Evolutionary conservation across 2,797 vertebrate genomes (phyloP).

Genomic region (Buphagus erythrorhynchus): DNA sequence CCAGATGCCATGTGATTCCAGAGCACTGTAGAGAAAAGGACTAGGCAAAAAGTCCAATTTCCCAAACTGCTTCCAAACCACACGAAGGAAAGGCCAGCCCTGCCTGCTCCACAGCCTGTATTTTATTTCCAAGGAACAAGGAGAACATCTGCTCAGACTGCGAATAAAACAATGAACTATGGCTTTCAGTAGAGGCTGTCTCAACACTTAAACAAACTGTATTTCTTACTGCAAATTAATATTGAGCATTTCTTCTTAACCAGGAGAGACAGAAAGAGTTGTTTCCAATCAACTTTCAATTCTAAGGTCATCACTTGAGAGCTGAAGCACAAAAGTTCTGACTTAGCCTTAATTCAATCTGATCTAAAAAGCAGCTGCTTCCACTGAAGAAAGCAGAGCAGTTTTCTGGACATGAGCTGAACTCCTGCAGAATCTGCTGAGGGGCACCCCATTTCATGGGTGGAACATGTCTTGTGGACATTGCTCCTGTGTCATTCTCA

Average conservation of each 20-base stretch:
- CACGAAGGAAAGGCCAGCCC: background rate
- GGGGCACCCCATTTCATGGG: background rate
- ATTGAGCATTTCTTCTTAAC: constrained; percentile 3
- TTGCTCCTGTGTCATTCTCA: background rate
- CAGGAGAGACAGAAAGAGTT: background rate
- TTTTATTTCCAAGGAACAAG: background rate
- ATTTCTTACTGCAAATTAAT: background rate
- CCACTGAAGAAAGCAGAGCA: background rate
- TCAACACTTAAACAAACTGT: background rate
- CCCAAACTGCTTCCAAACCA: background rate
- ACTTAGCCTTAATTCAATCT: background rate
- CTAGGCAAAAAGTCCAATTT: background rate
- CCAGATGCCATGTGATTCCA: background rate
- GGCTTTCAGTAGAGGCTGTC: background rate
- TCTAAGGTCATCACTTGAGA: background rate
- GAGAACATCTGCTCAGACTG: background rate
- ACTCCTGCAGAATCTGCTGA: background rate
- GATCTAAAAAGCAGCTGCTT: background rate
- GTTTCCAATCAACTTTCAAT: background rate
- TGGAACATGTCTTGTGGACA: background rate
- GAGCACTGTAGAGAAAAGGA: background rate
- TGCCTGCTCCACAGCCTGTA: background rate
- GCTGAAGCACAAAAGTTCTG: background rate
- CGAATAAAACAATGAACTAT: background rate
- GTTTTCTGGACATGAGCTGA: background rate